Evolutionary conservation across 2,888 invertebrate genomes (phyloP).

Genomic region (Leptopterna dolabrata): DNA sequence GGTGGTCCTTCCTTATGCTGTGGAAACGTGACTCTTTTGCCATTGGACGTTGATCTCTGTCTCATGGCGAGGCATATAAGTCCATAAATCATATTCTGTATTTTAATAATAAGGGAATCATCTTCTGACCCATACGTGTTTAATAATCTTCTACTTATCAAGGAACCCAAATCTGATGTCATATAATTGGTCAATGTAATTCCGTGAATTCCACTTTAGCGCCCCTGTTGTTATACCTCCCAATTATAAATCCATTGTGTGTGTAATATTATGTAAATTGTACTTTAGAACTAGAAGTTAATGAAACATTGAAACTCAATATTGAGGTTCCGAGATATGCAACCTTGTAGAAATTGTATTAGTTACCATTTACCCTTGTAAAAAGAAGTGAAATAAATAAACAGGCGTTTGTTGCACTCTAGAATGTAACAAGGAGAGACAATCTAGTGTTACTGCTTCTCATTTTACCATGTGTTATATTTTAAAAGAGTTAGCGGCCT

Average conservation of each 20-base stretch:
- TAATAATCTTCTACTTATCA: neutral
- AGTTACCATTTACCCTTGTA: conserved; percentile 46
- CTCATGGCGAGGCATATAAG: conserved; percentile 14
- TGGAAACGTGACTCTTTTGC: neutral
- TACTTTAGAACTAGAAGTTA: conserved; percentile 36
- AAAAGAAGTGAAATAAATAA: conserved; percentile 21
- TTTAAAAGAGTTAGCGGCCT: conserved; percentile 51
- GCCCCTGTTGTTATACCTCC: conserved; percentile 20
- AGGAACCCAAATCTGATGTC: conserved; percentile 4
- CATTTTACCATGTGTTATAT: conserved; percentile 38
- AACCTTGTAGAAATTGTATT: conserved; percentile 45
- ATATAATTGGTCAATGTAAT: conserved; percentile 1
- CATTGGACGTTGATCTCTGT: neutral
- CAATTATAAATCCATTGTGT: conserved; percentile 30
- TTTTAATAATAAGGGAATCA: neutral
- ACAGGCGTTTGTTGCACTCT: conserved; percentile 34
- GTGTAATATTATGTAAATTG: conserved; percentile 42
- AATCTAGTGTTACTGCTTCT: conserved; percentile 55
- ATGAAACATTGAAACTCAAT: conserved; percentile 34
- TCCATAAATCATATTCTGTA: conserved; percentile 32
- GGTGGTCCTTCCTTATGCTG: neutral
- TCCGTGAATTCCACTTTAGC: neutral
- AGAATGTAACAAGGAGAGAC: conserved; percentile 40
- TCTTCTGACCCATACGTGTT: conserved; percentile 26
- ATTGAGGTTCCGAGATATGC: conserved; percentile 14